Base-by-base conservation (phyloP, 37 sponge, comb jelly and placozoan genomes). In the Beroe ovata region DNA sequence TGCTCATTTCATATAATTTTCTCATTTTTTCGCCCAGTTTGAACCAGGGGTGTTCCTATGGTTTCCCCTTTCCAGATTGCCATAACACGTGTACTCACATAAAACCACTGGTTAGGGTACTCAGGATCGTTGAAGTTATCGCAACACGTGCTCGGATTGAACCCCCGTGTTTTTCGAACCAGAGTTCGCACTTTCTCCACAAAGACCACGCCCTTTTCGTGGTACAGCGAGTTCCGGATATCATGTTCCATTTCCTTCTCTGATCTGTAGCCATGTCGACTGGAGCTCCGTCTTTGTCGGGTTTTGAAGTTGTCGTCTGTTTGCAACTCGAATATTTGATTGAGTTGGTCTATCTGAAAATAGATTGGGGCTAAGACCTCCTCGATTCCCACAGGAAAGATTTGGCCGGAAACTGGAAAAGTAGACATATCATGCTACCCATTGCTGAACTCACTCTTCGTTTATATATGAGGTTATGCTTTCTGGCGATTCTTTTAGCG, bases 31-130 rank as follows among this genome's bases (percentile, higher is more conserved):
- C 18, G 59, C 16, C 59, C 59, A 58, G 18, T 11, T 58, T 19
- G 18, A 58, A n/a, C n/a, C n/a, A n/a, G n/a, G n/a, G n/a, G n/a
- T n/a, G n/a, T n/a, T n/a, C n/a, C n/a, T n/a, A n/a, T n/a, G n/a
- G n/a, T n/a, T n/a, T n/a, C n/a, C n/a, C n/a, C n/a, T n/a, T n/a
- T n/a, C n/a, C n/a, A n/a, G n/a, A n/a, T n/a, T n/a, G n/a, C n/a
- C n/a, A n/a, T n/a, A n/a, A n/a, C n/a, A n/a, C n/a, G n/a, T n/a
- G 26, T 42, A 77, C 84, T 77, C 41, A 77, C 84, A 77, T 77
- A 77, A 77, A 40, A 16, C 84, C 84, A 77, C 84, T 77, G 84
- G 1, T 41, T 38, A 4, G 8, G 35, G 38, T 77, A 77, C 28
- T 77, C 84, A 0, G 84, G 84, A 20, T 77, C 84, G 54, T 77